phyloP scores from a whole-genome alignment of 2,888 invertebrate genomes.

The Pheosia gnoma region DNA sequence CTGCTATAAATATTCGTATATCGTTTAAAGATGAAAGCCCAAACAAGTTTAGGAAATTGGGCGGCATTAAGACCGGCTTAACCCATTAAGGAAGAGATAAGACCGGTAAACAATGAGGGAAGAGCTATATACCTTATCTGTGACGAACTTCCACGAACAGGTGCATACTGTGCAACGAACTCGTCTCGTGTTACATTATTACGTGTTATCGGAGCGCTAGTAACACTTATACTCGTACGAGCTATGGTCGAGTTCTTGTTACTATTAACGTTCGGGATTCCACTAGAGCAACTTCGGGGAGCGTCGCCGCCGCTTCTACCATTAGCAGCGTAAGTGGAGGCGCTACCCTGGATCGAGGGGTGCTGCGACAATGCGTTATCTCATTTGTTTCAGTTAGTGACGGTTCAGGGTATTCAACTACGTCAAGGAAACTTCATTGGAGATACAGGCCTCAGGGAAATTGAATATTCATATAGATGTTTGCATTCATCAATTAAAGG shows the following conservation, averaged over 20 bases:
- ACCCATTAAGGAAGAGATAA: conserved; percentile 62
- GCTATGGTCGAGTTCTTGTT: background rate
- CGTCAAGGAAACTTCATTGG: too few species aligned
- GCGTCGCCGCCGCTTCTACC: too few species aligned
- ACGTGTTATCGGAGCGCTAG: background rate
- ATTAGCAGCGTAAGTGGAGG: too few species aligned
- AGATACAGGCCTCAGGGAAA: too few species aligned
- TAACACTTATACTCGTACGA: conserved; percentile 6
- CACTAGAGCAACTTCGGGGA: too few species aligned
- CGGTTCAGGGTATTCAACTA: too few species aligned
- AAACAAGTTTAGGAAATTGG: conserved; percentile 14
- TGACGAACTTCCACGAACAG: conserved; percentile 31
- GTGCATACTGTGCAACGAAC: conserved; percentile 39
- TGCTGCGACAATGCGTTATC: too few species aligned
- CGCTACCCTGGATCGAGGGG: too few species aligned
- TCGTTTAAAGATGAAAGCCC: background rate
- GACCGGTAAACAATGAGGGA: conserved; percentile 55
- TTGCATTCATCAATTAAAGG: conserved; percentile 19
- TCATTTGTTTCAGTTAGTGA: too few species aligned
- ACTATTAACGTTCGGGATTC: too few species aligned
- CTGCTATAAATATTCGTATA: background rate
- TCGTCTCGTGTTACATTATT: conserved; percentile 29
- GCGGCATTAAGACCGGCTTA: conserved; percentile 15
- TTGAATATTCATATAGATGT: too few species aligned
- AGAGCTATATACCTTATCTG: conserved; percentile 46